Base-by-base conservation (phyloP, 2,113 vertebrate species). In the Lates calcarifer region DNA sequence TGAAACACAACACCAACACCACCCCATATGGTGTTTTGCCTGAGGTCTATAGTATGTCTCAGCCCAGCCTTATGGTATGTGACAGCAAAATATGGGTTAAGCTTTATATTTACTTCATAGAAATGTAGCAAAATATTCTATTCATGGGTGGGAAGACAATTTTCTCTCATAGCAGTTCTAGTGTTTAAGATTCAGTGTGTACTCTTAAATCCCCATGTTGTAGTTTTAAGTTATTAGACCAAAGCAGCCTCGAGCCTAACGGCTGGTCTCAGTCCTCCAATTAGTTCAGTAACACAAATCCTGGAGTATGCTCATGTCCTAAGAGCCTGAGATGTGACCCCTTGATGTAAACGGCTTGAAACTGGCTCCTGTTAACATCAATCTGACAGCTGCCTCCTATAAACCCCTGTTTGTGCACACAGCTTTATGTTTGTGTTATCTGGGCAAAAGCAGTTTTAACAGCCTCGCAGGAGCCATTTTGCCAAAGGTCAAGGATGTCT, bases 401-500 rank as follows among this genome's bases (percentile, higher is more conserved):
- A 72, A 79, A 71, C 35, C 22, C 1, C 14, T 74, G 37, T 82
- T 53, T 68, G 66, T 72, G 37, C 37, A 65, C 39, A 47, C 53
- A 65, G 49, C 9, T 64, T 62, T 79, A 37, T 80, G 69, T 31
- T 5, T 61, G 71, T 58, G 60, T 81, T 71, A 60, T 81, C 63
- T 77, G 53, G 65, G 49, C 6, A 28, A 12, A 53, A 39, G 20
- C 7, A 0, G 56, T 56, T 85, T 76, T 58, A 90, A 72, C 75
- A 51, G 57, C 72, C 76, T 69, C 74, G 7, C 35, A 41, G 84
- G 79, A 80, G 33, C 69, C 47, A 66, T 82, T 84, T 69, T 3
- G 24, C 65, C 70, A 87, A 79, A 90, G 83, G 90, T 89, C 85
- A 91, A 33, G 29, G 64, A 78, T 74, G 81, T 77, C 56, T 75